Evolutionary conservation across 30 jellyfish, hydroid and myxozoan species (phyloP).

Genomic region (Clytia hemisphaerica): DNA sequence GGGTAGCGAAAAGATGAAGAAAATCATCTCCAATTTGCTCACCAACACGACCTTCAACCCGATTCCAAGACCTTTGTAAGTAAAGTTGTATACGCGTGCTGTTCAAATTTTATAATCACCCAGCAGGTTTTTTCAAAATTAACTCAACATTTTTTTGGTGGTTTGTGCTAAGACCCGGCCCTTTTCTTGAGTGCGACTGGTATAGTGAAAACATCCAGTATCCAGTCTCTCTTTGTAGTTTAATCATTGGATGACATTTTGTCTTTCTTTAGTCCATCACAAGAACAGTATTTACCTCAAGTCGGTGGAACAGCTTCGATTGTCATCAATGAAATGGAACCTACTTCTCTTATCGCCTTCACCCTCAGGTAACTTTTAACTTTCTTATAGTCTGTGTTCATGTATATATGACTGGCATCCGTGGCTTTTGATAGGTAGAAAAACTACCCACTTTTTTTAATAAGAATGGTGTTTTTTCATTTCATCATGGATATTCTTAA

Average conservation of each 20-base stretch:
- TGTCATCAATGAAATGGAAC: conserved; percentile 82
- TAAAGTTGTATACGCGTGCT: no score
- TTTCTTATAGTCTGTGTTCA: not conserved
- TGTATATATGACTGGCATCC: not conserved
- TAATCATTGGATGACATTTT: no score
- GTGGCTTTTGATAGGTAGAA: not conserved
- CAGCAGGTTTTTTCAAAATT: no score
- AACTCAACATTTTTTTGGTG: no score
- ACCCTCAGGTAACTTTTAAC: conserved; percentile 51
- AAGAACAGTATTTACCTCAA: conserved; percentile 76
- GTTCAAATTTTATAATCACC: no score
- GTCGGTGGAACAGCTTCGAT: conserved; percentile 60
- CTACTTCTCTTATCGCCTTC: conserved; percentile 84
- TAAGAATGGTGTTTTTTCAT: no score
- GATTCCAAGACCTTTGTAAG: conserved; percentile 91
- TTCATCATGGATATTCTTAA: no score
- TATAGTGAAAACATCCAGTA: no score
- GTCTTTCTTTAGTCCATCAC: conserved; percentile 59
- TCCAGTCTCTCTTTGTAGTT: no score
- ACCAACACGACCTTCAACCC: conserved; percentile 71
- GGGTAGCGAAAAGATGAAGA: conserved; percentile 91
- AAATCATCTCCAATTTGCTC: conserved; percentile 67
- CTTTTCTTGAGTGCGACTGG: no score
- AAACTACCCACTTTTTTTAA: no score
- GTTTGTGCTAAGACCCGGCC: no score